A percentile compares a stretch with the other conserved stretches of the same genome.
Conservation (phyloP, 2,888 invertebrate genomes). For the Chesias legatella region DNA sequence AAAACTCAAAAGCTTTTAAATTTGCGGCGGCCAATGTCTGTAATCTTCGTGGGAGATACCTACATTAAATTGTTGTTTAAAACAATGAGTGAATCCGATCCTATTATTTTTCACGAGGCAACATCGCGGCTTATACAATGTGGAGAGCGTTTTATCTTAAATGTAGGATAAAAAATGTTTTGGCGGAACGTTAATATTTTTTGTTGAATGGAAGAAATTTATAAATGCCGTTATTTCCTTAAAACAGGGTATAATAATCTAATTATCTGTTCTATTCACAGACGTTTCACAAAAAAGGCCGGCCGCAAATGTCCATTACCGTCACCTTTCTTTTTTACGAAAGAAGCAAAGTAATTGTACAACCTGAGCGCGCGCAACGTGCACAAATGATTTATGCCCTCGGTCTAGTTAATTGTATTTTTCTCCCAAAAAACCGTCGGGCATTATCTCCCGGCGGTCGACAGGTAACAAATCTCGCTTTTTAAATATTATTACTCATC, state of each 20-base stretch:
- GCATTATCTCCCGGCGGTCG: constrained; percentile 72
- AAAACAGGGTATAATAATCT: constrained; percentile 43
- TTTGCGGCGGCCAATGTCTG: constrained; percentile 44
- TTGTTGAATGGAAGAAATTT: constrained; percentile 17
- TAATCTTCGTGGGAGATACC: constrained; percentile 46
- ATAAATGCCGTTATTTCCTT: constrained; percentile 18
- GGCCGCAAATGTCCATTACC: constrained; percentile 55
- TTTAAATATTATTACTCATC: constrained; percentile 81
- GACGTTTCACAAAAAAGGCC: constrained; percentile 34
- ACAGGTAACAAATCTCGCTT: constrained; percentile 80
- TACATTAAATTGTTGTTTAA: constrained; percentile 56
- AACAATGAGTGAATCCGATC: constrained; percentile 44
- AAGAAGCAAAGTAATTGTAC: constrained; percentile 68
- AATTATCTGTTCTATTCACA: constrained; percentile 53
- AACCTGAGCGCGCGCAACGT: constrained; percentile 62
- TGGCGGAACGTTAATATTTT: constrained; percentile 22
- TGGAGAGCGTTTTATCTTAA: constrained; percentile 6
- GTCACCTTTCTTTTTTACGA: constrained; percentile 56
- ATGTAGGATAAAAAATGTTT: constrained; percentile 15
- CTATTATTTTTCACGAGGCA: constrained; percentile 29
- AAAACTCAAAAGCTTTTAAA: constrained; percentile 54
- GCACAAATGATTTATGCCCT: constrained; percentile 66
- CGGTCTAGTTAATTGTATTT: constrained; percentile 78
- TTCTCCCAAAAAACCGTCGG: constrained; percentile 67
- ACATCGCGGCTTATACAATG: constrained; percentile 9